Percentiles rank a stretch among this genome's conserved stretches.
Conservation (phyloP, 1,140 invertebrate genomes). For the Neuroterus valhalla region DNA sequence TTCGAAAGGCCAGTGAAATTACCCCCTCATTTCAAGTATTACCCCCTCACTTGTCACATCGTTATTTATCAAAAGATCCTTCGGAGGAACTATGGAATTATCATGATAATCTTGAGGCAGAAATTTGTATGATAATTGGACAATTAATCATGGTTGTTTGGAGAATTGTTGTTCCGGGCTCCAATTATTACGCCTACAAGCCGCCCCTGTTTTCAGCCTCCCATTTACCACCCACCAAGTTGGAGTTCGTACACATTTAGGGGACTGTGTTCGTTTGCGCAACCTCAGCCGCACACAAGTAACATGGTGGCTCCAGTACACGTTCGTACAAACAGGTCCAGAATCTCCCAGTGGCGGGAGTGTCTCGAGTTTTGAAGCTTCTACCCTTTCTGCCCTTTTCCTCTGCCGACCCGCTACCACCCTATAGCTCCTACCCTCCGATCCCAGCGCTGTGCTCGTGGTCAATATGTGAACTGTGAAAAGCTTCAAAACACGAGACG, state of each 20-base stretch:
- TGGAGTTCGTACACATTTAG: slow-evolving; percentile 48
- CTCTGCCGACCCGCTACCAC: too few species aligned
- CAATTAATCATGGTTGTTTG: too few species aligned
- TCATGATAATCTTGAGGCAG: not conserved
- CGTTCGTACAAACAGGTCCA: too few species aligned
- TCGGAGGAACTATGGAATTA: not conserved
- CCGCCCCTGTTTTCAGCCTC: slow-evolving; percentile 25
- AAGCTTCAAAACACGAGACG: too few species aligned
- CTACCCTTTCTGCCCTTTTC: too few species aligned
- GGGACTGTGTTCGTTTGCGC: slow-evolving; percentile 55
- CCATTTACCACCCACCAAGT: slow-evolving; percentile 41
- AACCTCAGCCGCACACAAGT: slow-evolving; percentile 54
- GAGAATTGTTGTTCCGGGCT: not conserved
- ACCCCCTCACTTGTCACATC: too few species aligned
- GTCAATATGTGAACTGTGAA: too few species aligned
- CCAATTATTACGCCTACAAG: not conserved
- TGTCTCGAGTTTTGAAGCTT: too few species aligned
- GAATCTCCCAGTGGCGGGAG: too few species aligned
- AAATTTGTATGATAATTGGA: not conserved
- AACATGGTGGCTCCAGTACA: slow-evolving; percentile 54
- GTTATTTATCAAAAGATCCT: too few species aligned
- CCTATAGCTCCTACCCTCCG: too few species aligned
- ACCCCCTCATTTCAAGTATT: not conserved
- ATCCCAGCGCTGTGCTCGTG: too few species aligned
- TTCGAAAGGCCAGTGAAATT: not conserved